Percentiles rank a stretch among this genome's conserved stretches.
phyloP scores from a whole-genome alignment of 92 coral and sea anemone genomes.

The Palythoa caribaeorum region DNA sequence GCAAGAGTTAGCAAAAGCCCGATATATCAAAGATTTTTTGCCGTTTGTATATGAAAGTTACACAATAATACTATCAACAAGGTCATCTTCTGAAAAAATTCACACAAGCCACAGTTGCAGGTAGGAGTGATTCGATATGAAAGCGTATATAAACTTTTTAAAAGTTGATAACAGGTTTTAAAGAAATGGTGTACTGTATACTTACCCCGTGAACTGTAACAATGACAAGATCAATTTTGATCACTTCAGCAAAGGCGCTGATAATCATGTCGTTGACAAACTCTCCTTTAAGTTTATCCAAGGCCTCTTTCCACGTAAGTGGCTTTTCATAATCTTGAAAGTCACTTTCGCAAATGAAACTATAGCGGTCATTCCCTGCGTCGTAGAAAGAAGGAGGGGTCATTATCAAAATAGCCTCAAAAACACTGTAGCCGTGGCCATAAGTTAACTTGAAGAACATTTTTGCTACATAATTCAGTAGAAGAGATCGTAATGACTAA shows the following conservation, averaged over 20 bases:
- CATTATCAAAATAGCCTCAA: conserved; percentile 29
- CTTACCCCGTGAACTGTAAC: conserved; percentile 51
- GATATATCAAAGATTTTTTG: not conserved
- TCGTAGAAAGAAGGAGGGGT: conserved; percentile 20
- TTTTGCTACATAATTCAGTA: conserved; percentile 22
- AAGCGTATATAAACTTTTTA: conserved; percentile 5
- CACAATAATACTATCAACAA: conserved; percentile 2
- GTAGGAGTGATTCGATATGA: not conserved
- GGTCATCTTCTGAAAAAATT: conserved; percentile 1
- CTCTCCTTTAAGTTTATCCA: conserved; percentile 46
- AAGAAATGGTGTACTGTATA: conserved; percentile 4
- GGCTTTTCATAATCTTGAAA: conserved; percentile 45
- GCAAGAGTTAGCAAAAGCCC: not conserved
- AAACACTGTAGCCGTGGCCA: conserved; percentile 20
- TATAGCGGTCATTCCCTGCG: conserved; percentile 51
- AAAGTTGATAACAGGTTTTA: not conserved
- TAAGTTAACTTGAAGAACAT: conserved; percentile 25
- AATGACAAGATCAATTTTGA: conserved; percentile 42
- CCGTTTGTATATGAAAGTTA: not conserved
- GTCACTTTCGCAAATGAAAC: conserved; percentile 48
- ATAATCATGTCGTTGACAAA: conserved; percentile 48
- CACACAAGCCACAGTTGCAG: not conserved
- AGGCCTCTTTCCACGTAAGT: conserved; percentile 52
- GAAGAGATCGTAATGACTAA: conserved; percentile 10
- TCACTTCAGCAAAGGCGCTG: conserved; percentile 49